Conservation (phyloP, 2,888 invertebrate species). For the Hipparchia sbordonii region DNA sequence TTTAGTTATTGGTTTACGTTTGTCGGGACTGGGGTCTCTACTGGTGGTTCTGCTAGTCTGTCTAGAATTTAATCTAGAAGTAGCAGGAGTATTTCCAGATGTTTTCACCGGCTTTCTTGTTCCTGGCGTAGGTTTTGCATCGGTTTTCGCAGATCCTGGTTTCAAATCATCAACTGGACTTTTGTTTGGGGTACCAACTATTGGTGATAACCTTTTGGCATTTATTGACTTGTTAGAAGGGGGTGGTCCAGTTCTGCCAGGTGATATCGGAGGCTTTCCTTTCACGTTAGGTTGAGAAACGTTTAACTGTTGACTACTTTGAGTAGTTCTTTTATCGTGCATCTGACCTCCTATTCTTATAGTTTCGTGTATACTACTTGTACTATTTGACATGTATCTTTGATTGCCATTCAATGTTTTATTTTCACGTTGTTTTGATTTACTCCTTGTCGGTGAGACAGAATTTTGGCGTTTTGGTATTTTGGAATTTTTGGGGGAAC, state of each 20-base stretch:
- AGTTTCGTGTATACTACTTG: constrained; percentile 76
- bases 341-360: constrained; percentile 69
- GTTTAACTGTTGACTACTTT: constrained; percentile 70
- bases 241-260: constrained; percentile 74
- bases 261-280: constrained; percentile 77
- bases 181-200: constrained; percentile 78
- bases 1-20: constrained; percentile 56
- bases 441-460: constrained; percentile 67
- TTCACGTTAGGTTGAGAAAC: constrained; percentile 69
- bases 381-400: constrained; percentile 75
- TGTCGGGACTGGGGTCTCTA: constrained; percentile 73
- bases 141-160: constrained; percentile 60
- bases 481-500: constrained; percentile 77
- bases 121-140: constrained; percentile 58
- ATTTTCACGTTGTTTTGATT: constrained; percentile 54
- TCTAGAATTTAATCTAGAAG: constrained; percentile 73
- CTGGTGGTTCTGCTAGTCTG: constrained; percentile 69
- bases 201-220: constrained; percentile 75
- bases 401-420: constrained; percentile 64
- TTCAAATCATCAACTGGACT: constrained; percentile 71
- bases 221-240: constrained; percentile 74
- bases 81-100: constrained; percentile 65
- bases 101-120: constrained; percentile 63
- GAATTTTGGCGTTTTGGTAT: constrained; percentile 77
- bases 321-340: constrained; percentile 67